Percentiles rank a stretch among this genome's conserved stretches.
Evolutionary conservation across 2,888 invertebrate species (phyloP).

Genomic region (Pristionchus entomophagus): DNA sequence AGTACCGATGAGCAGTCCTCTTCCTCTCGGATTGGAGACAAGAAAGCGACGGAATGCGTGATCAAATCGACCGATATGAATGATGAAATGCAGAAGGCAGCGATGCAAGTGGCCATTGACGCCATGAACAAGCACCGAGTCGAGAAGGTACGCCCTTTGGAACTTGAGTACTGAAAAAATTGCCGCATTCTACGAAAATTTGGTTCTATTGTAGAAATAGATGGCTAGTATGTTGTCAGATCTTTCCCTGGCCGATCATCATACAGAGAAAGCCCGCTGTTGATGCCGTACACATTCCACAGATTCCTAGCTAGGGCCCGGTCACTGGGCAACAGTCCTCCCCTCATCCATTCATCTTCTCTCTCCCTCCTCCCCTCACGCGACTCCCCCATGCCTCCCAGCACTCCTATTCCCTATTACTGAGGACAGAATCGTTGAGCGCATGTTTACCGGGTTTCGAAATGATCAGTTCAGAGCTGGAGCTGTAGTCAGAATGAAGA

Average conservation of each 20-base stretch:
- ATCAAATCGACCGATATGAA: slow-evolving; percentile 55
- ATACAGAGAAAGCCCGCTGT: no score
- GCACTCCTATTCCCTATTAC: neutral
- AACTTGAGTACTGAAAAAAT: no score
- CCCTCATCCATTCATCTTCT: neutral
- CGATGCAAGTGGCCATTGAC: slow-evolving; percentile 49
- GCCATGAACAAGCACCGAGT: slow-evolving; percentile 51
- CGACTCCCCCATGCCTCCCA: slow-evolving; percentile 1
- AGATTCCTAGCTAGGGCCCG: neutral
- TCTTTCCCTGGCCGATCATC: no score
- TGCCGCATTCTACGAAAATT: no score
- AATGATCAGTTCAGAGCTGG: neutral
- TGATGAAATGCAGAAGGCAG: slow-evolving; percentile 52
- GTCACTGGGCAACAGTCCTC: slow-evolving; percentile 18
- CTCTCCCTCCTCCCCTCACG: neutral
- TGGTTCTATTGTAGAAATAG: no score
- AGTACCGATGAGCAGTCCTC: slow-evolving; percentile 19
- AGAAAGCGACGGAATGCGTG: slow-evolving; percentile 38
- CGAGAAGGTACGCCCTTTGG: slow-evolving; percentile 48
- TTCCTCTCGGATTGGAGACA: neutral
- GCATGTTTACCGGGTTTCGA: neutral
- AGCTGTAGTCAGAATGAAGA: neutral
- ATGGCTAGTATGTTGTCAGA: no score
- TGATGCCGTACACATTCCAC: slow-evolving; percentile 18
- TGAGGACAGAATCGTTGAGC: neutral